Evolutionary conservation across 2,888 invertebrate genomes (phyloP).

Genomic region (Xanthorhoe designata): DNA sequence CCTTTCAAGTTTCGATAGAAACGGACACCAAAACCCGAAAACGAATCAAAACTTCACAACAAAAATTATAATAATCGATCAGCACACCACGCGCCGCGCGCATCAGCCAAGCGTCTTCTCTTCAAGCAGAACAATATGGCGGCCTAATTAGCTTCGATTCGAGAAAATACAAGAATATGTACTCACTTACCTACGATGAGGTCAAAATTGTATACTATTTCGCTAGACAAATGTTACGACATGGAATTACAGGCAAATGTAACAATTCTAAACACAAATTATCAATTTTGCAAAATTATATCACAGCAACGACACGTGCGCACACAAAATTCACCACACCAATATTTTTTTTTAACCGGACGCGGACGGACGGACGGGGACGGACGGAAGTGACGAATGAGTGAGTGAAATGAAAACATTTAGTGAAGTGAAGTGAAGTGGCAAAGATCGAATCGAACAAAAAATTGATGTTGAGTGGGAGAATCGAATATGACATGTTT

Average conservation of each 20-base stretch:
- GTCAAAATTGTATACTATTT: slow-evolving; percentile 1
- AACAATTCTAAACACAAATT: slow-evolving; percentile 1
- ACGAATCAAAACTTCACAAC: background rate
- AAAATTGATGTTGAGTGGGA: no score
- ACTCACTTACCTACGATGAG: slow-evolving; percentile 20
- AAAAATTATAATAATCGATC: background rate
- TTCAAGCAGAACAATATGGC: slow-evolving; percentile 24
- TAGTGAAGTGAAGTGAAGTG: background rate
- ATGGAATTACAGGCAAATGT: slow-evolving; percentile 6
- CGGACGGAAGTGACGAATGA: no score
- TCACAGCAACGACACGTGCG: slow-evolving; percentile 27
- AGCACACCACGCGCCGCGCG: slow-evolving; percentile 22
- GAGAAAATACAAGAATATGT: background rate
- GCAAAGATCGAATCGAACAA: no score
- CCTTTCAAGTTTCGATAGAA: background rate
- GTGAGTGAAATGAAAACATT: background rate
- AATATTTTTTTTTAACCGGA: background rate
- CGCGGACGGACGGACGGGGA: background rate
- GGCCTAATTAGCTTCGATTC: background rate
- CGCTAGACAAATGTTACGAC: background rate
- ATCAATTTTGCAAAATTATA: background rate
- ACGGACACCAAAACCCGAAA: background rate
- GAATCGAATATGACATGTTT: no score
- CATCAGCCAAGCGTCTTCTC: slow-evolving; percentile 14
- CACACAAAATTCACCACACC: slow-evolving; percentile 1